Conservation (phyloP, 2,888 invertebrate species). For the Agrotis ipsilon region DNA sequence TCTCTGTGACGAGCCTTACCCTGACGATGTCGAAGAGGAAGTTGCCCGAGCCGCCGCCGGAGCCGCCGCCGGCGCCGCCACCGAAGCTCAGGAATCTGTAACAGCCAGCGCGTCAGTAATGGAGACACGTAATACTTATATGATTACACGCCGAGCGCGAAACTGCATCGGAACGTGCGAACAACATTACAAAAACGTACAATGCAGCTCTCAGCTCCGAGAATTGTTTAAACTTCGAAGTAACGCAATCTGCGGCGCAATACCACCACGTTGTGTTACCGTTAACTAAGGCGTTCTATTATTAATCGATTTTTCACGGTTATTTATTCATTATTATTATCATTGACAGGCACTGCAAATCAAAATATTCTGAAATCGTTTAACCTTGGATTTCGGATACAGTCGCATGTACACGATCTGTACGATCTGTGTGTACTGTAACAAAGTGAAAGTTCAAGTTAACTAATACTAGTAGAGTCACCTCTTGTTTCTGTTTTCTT, state of each 20-base stretch:
- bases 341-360: neutral
- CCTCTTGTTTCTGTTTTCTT: conserved; percentile 96
- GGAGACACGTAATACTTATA: conserved; percentile 67
- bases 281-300: conserved; percentile 3
- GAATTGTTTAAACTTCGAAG: conserved; percentile 31
- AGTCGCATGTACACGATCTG: neutral
- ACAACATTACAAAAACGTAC: conserved; percentile 78
- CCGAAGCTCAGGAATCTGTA: conserved; percentile 93
- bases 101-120: conserved; percentile 39
- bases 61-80: conserved; percentile 85
- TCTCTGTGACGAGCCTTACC: conserved; percentile 91
- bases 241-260: conserved; percentile 33
- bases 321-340: conserved; percentile 14
- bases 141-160: conserved; percentile 64
- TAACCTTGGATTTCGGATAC: neutral
- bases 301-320: conserved; percentile 14
- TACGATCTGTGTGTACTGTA: too few relatives aligned
- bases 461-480: conserved; percentile 55
- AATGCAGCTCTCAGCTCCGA: conserved; percentile 60
- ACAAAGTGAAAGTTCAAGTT: conserved; percentile 1
- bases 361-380: conserved; percentile 9
- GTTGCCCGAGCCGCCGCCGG: conserved; percentile 95
- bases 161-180: conserved; percentile 82
- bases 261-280: neutral
- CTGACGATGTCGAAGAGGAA: conserved; percentile 97